Percentiles rank a stretch among this genome's conserved stretches.
These are phyloP conservation scores for Yponomeuta sedellus DNA, from an alignment of 2,888 invertebrate genomes.

Conservation along the genomic window DNA sequence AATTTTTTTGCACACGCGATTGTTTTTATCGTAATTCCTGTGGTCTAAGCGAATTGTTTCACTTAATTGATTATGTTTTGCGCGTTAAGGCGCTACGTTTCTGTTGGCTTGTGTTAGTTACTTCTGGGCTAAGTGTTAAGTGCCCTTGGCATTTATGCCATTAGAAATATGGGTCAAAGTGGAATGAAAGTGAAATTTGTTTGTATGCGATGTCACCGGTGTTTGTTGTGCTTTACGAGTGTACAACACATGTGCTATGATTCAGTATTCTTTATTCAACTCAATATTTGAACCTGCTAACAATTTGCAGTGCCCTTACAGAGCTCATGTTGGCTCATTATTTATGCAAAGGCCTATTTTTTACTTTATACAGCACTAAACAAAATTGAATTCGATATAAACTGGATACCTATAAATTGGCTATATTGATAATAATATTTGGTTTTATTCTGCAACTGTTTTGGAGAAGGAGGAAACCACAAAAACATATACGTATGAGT, in stretches of 20 bases:
- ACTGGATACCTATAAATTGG: too few species aligned
- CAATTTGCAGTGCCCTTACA: too few species aligned
- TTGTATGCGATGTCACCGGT: not conserved
- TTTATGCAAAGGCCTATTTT: too few species aligned
- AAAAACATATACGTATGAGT: too few species aligned
- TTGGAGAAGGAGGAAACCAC: too few species aligned
- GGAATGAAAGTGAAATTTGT: conserved; percentile 1
- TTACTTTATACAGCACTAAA: too few species aligned
- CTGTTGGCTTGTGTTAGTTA: not conserved
- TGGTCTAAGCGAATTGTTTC: not conserved
- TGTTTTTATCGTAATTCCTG: not conserved
- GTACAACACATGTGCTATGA: not conserved
- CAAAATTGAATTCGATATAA: too few species aligned
- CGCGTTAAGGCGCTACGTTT: not conserved
- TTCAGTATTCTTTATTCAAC: too few species aligned
- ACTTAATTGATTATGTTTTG: not conserved
- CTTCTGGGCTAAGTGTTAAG: not conserved
- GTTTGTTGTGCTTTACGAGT: not conserved
- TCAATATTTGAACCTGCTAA: too few species aligned
- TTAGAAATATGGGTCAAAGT: not conserved
- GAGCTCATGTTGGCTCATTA: too few species aligned
- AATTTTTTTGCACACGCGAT: not conserved
- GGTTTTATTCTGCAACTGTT: too few species aligned
- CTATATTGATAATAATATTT: too few species aligned
- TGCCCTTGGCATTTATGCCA: not conserved